A percentile compares a stretch with the other conserved stretches of the same genome.
phyloP scores from a whole-genome alignment of 1,140 invertebrate genomes.

The Drosophila tani region DNA sequence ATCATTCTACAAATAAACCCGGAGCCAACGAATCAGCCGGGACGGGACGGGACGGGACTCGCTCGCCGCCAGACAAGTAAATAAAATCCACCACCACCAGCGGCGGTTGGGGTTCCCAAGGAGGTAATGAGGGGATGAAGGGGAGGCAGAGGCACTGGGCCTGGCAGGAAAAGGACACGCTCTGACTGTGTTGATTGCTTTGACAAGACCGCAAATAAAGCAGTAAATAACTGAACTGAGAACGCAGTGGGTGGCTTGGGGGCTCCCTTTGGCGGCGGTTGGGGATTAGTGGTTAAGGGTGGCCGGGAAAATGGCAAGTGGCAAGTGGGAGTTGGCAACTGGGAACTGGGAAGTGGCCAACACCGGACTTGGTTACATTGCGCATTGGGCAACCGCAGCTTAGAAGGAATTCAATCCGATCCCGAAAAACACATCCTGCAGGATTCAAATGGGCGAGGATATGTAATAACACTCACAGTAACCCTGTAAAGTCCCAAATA shows the following conservation, averaged over 20 bases:
- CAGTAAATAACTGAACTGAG: slow-evolving; percentile 71
- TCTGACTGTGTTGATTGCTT: slow-evolving; percentile 76
- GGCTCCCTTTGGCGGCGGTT: background rate
- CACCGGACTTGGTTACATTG: slow-evolving; percentile 44
- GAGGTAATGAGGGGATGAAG: slow-evolving; percentile 3
- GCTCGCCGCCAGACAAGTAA: slow-evolving; percentile 54
- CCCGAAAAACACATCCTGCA: background rate
- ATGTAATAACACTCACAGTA: no score
- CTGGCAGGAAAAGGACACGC: slow-evolving; percentile 34
- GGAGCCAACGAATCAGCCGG: slow-evolving; percentile 23
- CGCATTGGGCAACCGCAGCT: slow-evolving; percentile 48
- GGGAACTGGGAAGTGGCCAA: background rate
- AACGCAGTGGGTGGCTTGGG: slow-evolving; percentile 14
- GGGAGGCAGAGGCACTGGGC: background rate
- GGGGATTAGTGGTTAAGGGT: slow-evolving; percentile 15
- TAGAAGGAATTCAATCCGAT: background rate
- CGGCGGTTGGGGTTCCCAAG: background rate
- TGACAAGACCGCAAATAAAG: slow-evolving; percentile 81
- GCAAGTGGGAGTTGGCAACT: background rate
- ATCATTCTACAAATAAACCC: slow-evolving; percentile 82
- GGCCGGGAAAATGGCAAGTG: background rate
- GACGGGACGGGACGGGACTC: slow-evolving; percentile 2
- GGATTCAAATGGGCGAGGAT: background rate
- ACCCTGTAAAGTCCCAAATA: no score
- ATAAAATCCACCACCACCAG: slow-evolving; percentile 71